Percentiles rank a stretch among this genome's conserved stretches.
Evolutionary conservation across 2,888 invertebrate species (phyloP).

Genomic region (Electrophaes corylata): DNA sequence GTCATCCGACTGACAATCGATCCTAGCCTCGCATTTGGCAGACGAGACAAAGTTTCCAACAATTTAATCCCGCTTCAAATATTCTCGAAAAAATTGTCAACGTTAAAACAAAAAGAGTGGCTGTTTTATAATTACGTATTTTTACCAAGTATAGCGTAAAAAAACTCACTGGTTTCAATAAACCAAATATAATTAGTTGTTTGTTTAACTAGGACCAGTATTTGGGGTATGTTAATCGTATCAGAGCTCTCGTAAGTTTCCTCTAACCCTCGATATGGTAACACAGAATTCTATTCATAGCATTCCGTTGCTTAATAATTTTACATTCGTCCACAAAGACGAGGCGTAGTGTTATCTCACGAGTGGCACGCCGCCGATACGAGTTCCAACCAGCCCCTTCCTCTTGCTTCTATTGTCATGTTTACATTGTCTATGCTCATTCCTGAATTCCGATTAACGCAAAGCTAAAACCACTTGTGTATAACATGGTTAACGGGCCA

Average conservation of each 20-base stretch:
- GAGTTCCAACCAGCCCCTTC: constrained; percentile 67
- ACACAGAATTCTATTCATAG: constrained; percentile 62
- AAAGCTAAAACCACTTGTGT: constrained; percentile 62
- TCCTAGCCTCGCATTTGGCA: constrained; percentile 58
- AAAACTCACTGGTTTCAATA: constrained; percentile 7
- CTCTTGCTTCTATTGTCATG: constrained; percentile 76
- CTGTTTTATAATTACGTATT: constrained; percentile 32
- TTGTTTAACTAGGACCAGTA: constrained; percentile 43
- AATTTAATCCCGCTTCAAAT: constrained; percentile 72
- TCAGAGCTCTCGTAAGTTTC: constrained; percentile 50
- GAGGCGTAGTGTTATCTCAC: constrained; percentile 74
- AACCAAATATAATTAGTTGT: constrained; percentile 45
- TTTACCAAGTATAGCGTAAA: constrained; percentile 26
- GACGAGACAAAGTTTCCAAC: constrained; percentile 69
- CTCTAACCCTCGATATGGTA: constrained; percentile 60
- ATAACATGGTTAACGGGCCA: constrained; percentile 45
- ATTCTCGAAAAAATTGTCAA: constrained; percentile 60
- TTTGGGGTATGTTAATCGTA: constrained; percentile 54
- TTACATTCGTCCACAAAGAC: constrained; percentile 78
- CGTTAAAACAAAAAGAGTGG: constrained; percentile 45
- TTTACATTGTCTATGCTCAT: constrained; percentile 82
- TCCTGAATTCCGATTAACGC: constrained; percentile 77
- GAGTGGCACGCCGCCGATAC: constrained; percentile 78
- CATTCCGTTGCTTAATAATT: constrained; percentile 77
- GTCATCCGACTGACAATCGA: constrained; percentile 61